These are phyloP conservation scores for Corapipo altera DNA, from an alignment of 2,113 vertebrate genomes.

Conservation along the genomic window DNA sequence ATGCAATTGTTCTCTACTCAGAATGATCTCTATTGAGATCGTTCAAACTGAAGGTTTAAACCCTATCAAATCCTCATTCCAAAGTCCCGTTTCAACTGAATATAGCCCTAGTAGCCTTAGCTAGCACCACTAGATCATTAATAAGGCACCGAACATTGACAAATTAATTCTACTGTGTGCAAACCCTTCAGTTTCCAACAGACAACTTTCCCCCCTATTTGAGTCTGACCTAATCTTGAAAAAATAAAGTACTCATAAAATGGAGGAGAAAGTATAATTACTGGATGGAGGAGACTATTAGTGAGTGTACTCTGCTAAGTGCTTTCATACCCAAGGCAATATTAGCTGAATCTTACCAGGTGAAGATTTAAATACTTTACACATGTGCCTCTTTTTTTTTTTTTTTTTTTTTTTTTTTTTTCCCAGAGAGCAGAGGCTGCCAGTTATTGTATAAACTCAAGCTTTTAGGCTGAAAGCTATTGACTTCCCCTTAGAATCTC, in stretches of 20 bases:
- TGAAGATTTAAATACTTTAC: neutral
- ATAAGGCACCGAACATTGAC: neutral
- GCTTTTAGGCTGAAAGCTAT: neutral
- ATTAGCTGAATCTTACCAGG: neutral
- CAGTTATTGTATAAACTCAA: neutral
- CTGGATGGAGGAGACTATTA: neutral
- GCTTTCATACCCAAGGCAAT: fast-evolving
- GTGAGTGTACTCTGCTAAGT: neutral
- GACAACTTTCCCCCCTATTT: neutral
- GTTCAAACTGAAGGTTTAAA: neutral
- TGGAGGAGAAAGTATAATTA: neutral
- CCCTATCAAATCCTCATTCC: neutral
- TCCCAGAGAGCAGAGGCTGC: neutral
- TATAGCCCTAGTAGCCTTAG: neutral
- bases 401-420: neutral
- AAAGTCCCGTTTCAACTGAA: neutral
- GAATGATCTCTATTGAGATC: neutral
- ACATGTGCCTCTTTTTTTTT: too few relatives aligned
- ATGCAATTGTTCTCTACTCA: neutral
- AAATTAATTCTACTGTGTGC: neutral
- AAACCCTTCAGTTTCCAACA: neutral
- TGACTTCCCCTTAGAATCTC: neutral
- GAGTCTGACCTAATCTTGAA: neutral
- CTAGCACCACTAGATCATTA: neutral
- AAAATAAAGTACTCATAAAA: neutral